Evolutionary conservation across 2,888 invertebrate genomes (phyloP).

Genomic region (Brachyptera putata): DNA sequence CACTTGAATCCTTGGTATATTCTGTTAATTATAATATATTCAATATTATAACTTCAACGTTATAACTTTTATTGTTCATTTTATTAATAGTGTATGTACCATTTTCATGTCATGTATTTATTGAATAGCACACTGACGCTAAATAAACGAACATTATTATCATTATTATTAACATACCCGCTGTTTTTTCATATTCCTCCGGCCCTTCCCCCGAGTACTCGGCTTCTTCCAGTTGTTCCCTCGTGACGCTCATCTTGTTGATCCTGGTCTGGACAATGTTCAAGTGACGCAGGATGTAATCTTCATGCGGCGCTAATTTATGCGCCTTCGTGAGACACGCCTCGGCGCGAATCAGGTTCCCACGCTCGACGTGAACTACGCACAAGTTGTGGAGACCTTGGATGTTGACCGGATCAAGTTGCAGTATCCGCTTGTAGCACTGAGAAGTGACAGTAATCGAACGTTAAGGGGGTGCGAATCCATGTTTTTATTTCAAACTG

Average conservation of each 20-base stretch:
- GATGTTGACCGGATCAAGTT: slow-evolving; percentile 83
- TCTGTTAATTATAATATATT: no score
- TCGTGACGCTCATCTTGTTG: slow-evolving; percentile 28
- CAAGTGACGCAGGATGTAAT: slow-evolving; percentile 86
- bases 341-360: slow-evolving; percentile 78
- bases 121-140: no score
- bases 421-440: slow-evolving; percentile 86
- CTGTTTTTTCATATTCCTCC: no score
- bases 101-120: no score
- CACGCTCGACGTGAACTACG: slow-evolving; percentile 91
- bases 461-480: no score
- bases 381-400: slow-evolving; percentile 95
- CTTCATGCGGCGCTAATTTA: slow-evolving; percentile 79
- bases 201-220: not conserved
- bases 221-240: slow-evolving; percentile 19
- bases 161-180: no score
- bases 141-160: no score
- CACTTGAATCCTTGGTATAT: no score
- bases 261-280: slow-evolving; percentile 77
- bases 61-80: no score
- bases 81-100: no score
- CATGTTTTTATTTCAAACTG: no score
- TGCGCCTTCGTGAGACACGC: slow-evolving; percentile 79
- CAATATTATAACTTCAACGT: no score
- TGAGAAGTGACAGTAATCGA: slow-evolving; percentile 48